Percentiles rank a stretch among this genome's conserved stretches.
Conservation (phyloP, 2,797 vertebrate genomes). For the Cyprinodon diabolis region DNA sequence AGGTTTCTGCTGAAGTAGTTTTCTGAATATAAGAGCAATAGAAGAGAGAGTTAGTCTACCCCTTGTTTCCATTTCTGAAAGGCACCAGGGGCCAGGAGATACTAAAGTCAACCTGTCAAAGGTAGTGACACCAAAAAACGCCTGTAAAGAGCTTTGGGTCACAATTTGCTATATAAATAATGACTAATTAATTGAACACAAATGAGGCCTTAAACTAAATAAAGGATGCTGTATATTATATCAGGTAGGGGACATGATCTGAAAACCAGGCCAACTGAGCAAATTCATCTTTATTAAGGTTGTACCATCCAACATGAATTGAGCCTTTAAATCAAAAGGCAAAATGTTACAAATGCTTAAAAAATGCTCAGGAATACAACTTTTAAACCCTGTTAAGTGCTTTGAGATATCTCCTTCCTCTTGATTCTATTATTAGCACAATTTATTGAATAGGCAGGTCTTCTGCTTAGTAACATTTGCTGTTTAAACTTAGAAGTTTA, state of each 20-base stretch:
- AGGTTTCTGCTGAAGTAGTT: constrained; percentile 9
- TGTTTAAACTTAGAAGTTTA: not conserved
- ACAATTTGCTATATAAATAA: too few species aligned
- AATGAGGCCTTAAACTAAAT: not conserved
- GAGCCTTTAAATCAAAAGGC: not conserved
- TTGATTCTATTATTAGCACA: not conserved
- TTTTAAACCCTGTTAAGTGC: not conserved
- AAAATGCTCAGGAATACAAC: not conserved
- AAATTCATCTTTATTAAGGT: not conserved
- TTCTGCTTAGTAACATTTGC: not conserved
- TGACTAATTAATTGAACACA: not conserved
- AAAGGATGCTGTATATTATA: not conserved
- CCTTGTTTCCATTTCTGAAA: not conserved
- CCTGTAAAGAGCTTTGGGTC: too few species aligned
- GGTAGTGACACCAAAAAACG: not conserved
- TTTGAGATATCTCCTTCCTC: not conserved
- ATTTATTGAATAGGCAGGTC: not conserved
- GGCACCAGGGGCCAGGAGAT: not conserved
- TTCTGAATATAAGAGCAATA: not conserved
- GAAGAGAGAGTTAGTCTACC: not conserved
- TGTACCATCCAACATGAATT: not conserved
- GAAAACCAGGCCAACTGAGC: not conserved
- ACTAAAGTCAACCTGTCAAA: not conserved
- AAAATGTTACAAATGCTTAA: too few species aligned
- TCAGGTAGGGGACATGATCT: not conserved